Percentiles rank a stretch among this genome's conserved stretches.
Conservation (phyloP, 2,113 vertebrate genomes). For the Pampusana beccarii region DNA sequence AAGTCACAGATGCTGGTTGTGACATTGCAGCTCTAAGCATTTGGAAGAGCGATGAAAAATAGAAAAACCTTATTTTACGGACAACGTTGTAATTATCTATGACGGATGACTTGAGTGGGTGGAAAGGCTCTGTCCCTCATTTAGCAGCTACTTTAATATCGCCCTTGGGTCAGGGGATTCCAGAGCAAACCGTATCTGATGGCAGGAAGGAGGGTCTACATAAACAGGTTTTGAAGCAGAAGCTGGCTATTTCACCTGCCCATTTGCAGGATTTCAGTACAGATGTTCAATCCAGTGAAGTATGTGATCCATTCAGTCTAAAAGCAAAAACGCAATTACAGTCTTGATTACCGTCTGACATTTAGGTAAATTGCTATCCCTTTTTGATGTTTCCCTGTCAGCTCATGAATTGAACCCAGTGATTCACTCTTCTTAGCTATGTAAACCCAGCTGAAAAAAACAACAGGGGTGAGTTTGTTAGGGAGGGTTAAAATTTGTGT, state of each 20-base stretch:
- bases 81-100: neutral
- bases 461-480: neutral
- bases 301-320: neutral
- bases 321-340: neutral
- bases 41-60: neutral
- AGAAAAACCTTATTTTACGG: neutral
- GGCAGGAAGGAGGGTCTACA: neutral
- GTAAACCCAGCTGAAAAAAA: neutral
- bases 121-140: neutral
- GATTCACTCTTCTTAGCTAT: neutral
- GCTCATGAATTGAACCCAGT: neutral
- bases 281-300: neutral
- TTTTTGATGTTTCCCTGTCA: neutral
- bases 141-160: neutral
- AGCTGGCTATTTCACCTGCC: neutral
- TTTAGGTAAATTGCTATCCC: neutral
- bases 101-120: neutral
- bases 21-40: neutral
- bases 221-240: neutral
- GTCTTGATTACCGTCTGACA: neutral
- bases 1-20: neutral
- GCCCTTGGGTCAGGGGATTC: neutral
- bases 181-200: neutral
- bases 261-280: neutral
- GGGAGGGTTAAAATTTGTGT: neutral